A percentile compares a stretch with the other conserved stretches of the same genome.
Conservation (phyloP, 2,113 vertebrate species). For the Sinosuthora webbiana region DNA sequence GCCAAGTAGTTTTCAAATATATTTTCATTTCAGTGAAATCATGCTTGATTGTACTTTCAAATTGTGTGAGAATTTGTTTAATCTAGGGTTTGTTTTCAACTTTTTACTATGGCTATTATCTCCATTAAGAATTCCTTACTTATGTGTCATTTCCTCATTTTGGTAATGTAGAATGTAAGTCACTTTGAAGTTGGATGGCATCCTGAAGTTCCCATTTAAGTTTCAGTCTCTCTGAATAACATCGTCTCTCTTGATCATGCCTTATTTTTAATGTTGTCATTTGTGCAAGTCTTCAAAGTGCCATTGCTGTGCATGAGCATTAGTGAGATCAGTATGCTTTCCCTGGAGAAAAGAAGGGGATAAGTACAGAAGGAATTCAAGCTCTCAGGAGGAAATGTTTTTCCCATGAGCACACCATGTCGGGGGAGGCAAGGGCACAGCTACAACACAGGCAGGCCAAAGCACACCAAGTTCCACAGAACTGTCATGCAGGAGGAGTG, state of each 20-base stretch:
- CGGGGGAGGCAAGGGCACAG: background rate
- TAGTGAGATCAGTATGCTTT: background rate
- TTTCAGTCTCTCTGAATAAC: background rate
- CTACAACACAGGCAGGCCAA: background rate
- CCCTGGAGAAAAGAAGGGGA: background rate
- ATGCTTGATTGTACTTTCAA: background rate
- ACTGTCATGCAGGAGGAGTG: background rate
- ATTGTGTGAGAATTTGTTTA: background rate
- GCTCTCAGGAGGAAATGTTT: background rate
- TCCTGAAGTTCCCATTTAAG: background rate
- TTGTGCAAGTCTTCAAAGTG: background rate
- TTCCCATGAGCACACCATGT: accelerated
- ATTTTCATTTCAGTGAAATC: background rate
- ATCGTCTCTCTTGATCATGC: background rate
- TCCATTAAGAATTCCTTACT: background rate
- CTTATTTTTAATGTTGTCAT: background rate
- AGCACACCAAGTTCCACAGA: background rate
- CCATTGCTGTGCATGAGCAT: background rate
- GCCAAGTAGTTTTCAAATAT: background rate
- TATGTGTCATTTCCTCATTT: background rate
- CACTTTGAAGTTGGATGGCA: background rate
- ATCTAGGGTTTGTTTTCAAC: background rate
- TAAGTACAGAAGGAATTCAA: background rate
- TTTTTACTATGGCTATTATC: background rate
- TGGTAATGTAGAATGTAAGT: background rate